Conservation (phyloP, 2,888 invertebrate species). For the Temnothorax unifasciatus region DNA sequence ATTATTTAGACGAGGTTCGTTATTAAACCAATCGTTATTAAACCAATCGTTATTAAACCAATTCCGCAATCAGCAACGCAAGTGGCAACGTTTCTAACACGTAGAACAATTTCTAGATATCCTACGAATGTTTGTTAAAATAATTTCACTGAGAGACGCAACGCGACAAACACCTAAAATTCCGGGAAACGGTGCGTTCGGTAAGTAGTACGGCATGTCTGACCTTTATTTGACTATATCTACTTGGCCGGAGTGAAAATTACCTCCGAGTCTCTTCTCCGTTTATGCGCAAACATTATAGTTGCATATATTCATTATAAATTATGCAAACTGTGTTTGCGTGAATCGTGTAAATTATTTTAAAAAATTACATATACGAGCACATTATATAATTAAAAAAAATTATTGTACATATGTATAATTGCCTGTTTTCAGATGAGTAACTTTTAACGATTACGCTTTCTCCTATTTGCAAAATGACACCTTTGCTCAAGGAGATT, state of each 20-base stretch:
- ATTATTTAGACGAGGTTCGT: constrained; percentile 4
- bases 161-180: constrained; percentile 20
- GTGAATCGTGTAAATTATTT: background rate
- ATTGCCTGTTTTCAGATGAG: background rate
- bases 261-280: too few relatives aligned
- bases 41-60: constrained; percentile 34
- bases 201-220: constrained; percentile 15
- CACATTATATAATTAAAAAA: background rate
- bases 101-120: constrained; percentile 2
- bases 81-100: background rate
- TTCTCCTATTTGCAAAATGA: background rate
- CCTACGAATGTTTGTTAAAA: constrained; percentile 11
- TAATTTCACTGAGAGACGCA: constrained; percentile 26
- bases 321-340: background rate
- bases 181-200: background rate
- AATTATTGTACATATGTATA: background rate
- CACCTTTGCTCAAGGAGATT: background rate
- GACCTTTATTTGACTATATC: constrained; percentile 44
- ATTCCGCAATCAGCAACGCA: constrained; percentile 4
- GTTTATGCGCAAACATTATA: background rate
- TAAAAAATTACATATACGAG: background rate
- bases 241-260: constrained; percentile 18
- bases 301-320: background rate
- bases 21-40: constrained; percentile 40
- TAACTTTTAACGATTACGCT: background rate